Conservation (phyloP, 1,140 invertebrate species). For the Amphibalanus amphitrite region DNA sequence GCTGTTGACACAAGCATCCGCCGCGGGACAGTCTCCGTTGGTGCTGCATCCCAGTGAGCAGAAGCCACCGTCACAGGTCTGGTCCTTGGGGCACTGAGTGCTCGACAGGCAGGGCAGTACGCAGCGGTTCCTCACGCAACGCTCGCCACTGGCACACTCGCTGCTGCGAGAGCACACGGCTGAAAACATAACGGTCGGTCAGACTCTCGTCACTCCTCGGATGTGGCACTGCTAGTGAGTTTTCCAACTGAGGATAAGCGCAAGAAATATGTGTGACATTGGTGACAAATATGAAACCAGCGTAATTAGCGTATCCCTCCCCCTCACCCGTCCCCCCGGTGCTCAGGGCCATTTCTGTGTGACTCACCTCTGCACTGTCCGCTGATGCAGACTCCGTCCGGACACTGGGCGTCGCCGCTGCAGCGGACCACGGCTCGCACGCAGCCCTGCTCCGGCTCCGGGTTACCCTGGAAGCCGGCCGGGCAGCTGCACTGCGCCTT, state of each 20-base stretch:
- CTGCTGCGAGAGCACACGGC: constrained; percentile 53
- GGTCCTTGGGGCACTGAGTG: constrained; percentile 52
- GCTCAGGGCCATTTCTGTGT: too few species aligned
- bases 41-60: constrained; percentile 64
- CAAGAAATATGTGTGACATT: too few species aligned
- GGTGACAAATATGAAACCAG: too few species aligned
- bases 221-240: too few species aligned
- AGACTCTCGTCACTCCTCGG: too few species aligned
- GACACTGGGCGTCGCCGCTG: constrained; percentile 51
- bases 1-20: constrained; percentile 61
- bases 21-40: constrained; percentile 53
- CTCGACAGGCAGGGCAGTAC: constrained; percentile 55
- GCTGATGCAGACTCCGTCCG: constrained; percentile 53
- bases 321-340: too few species aligned
- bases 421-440: constrained; percentile 46
- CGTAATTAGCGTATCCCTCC: too few species aligned
- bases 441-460: constrained; percentile 44
- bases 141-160: constrained; percentile 62
- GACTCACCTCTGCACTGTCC: constrained; percentile 50
- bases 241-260: too few species aligned
- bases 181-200: constrained; percentile 19
- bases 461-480: constrained; percentile 45
- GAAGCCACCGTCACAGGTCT: constrained; percentile 58
- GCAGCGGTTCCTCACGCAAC: constrained; percentile 58
- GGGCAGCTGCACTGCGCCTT: constrained; percentile 56